Evolutionary conservation across 1,140 invertebrate species (phyloP), one percentile per base, ranked within the genome.

Genomic region (Chironomus striatipennis): DNA sequence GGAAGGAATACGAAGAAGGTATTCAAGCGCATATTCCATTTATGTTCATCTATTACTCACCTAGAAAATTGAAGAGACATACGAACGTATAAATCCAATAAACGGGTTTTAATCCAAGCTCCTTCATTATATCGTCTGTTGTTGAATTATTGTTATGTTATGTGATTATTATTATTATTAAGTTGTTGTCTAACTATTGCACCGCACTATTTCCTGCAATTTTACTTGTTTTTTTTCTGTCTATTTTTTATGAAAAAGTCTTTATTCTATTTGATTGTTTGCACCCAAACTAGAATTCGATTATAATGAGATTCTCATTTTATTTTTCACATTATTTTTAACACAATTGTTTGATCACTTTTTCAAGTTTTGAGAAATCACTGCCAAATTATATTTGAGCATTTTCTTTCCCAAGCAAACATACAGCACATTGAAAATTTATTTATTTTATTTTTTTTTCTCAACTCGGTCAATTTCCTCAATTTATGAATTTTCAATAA

Each of bases 71-170:
- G 65, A 70, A 70, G 65, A 70, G 65, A 70, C 65, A 70, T 20
- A 70, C 65, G 20, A 70, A 70, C 65, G 65, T 70, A 70, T 70
- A 70, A 70, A 70, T 70, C 65, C 65, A 70, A 70, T 70, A 70
- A 20, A 70, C 65, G 9, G 65, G 65, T 70, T 21, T 70, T 70
- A 70, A 70, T 70, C 65, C 65, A 70, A 70, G 65, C 47, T n/a
- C n/a, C n/a, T 57, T 57, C 47, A 57, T 57, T 34, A 34, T 34
- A 34, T 34, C 24, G 24, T 34, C 24, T 34, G 24, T 34, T 34
- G 24, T 34, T 34, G 24, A 34, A 34, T 34, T 34, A 34, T 34
- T 57, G 47, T 57, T 57, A 57, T 57, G 12, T 1, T 57, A 57
- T 34, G 5, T 57, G 43, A 47, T 47, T 47, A 47, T 47, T 15